phyloP scores from a whole-genome alignment of 2,797 vertebrate species.

The Sorex maritimensis region DNA sequence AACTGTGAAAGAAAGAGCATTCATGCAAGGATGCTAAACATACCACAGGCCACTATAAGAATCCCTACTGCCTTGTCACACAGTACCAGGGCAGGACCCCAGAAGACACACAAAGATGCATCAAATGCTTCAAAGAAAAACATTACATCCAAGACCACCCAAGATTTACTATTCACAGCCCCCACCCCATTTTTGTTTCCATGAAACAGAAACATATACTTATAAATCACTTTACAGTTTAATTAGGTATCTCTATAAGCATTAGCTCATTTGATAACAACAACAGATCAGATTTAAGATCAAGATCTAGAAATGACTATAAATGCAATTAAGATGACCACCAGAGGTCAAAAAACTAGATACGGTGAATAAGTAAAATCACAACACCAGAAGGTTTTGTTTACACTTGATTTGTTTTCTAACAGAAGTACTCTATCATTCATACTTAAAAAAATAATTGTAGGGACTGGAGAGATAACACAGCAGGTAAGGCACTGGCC shows the following conservation, averaged over 20 bases:
- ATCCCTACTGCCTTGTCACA: not conserved
- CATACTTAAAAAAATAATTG: conserved; percentile 8
- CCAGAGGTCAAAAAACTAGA: not conserved
- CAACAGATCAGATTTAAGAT: not conserved
- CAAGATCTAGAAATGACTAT: conserved; percentile 9
- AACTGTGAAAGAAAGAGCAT: conserved; percentile 39
- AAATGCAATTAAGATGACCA: not conserved
- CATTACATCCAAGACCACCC: not conserved
- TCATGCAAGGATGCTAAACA: conserved; percentile 2
- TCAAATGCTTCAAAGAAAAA: not conserved
- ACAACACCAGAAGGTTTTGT: not conserved
- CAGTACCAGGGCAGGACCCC: not conserved
- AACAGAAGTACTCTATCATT: not conserved
- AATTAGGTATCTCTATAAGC: not conserved
- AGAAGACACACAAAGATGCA: conserved; percentile 4
- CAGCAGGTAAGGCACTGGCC: too few relatives aligned
- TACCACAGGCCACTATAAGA: not conserved
- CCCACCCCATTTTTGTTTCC: not conserved
- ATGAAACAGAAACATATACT: not conserved
- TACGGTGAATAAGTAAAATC: not conserved
- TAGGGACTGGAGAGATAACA: too few relatives aligned
- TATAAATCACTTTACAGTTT: not conserved
- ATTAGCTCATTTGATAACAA: conserved; percentile 30
- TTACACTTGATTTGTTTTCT: conserved; percentile 15
- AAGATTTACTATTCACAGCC: not conserved